Evolutionary conservation across 2,888 invertebrate genomes (phyloP).

Genomic region (Monopis laevigella): DNA sequence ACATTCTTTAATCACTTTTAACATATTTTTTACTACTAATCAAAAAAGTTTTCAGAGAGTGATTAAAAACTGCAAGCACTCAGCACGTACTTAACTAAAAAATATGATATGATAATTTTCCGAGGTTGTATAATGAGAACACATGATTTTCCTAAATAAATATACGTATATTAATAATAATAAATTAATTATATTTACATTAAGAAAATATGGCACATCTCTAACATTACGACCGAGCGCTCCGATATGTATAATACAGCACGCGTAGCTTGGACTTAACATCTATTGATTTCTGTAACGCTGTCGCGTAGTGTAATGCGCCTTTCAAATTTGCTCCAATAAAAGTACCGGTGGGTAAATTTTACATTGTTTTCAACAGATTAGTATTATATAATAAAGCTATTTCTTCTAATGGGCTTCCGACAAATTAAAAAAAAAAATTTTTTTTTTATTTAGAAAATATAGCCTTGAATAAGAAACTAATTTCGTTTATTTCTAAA

Average conservation of each 20-base stretch:
- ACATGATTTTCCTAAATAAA: conserved; percentile 12
- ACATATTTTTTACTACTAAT: background rate
- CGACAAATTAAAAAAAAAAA: no score
- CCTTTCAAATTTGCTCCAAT: conserved; percentile 56
- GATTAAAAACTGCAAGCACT: background rate
- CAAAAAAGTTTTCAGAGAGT: background rate
- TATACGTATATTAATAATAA: conserved; percentile 32
- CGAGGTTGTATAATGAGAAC: conserved; percentile 11
- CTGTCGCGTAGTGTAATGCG: conserved; percentile 31
- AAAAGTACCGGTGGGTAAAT: conserved; percentile 66
- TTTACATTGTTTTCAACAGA: conserved; percentile 6
- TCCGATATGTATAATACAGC: conserved; percentile 11
- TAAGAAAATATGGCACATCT: conserved; percentile 67
- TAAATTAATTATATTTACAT: conserved; percentile 65
- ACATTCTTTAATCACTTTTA: conserved; percentile 1
- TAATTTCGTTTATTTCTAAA: no score
- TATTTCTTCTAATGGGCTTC: conserved; percentile 5
- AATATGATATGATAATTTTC: conserved; percentile 10
- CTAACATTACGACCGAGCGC: conserved; percentile 51
- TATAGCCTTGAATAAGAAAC: no score
- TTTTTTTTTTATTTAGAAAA: no score
- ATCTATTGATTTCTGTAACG: background rate
- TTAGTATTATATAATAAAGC: conserved; percentile 10
- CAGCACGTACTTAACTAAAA: conserved; percentile 7
- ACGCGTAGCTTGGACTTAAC: conserved; percentile 1